Conservation (phyloP, 2,797 vertebrate genomes). For the Malurus leucopterus region DNA sequence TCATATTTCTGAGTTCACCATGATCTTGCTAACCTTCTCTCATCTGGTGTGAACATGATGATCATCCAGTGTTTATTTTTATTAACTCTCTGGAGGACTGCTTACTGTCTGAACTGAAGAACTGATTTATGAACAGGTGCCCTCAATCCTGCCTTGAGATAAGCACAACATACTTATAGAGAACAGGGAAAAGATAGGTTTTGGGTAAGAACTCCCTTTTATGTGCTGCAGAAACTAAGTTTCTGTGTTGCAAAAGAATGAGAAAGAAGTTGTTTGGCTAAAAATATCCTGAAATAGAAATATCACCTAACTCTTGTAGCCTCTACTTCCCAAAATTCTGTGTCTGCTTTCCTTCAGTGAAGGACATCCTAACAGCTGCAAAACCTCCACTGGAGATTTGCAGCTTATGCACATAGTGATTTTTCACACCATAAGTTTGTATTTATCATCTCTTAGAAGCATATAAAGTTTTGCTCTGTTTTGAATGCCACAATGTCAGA, state of each 20-base stretch:
- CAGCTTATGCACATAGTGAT: neutral
- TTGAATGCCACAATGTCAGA: conserved; percentile 27
- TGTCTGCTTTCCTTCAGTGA: neutral
- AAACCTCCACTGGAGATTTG: neutral
- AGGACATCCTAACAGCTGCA: neutral
- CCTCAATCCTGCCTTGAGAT: neutral
- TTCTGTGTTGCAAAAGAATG: neutral
- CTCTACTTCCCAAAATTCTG: neutral
- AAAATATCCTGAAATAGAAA: neutral
- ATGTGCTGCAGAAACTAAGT: neutral
- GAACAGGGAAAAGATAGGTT: neutral
- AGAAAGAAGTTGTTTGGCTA: neutral
- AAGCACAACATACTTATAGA: neutral
- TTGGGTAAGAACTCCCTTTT: neutral
- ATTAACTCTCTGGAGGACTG: neutral
- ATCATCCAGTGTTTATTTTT: neutral
- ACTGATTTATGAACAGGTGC: neutral
- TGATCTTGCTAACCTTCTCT: neutral
- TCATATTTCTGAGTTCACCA: neutral
- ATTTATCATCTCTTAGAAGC: neutral
- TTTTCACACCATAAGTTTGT: neutral
- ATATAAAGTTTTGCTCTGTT: neutral
- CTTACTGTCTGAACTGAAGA: neutral
- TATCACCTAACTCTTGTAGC: neutral
- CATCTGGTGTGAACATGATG: neutral